phyloP scores from a whole-genome alignment of 2,888 invertebrate species.

The Dyspetes luteomarginatus region DNA sequence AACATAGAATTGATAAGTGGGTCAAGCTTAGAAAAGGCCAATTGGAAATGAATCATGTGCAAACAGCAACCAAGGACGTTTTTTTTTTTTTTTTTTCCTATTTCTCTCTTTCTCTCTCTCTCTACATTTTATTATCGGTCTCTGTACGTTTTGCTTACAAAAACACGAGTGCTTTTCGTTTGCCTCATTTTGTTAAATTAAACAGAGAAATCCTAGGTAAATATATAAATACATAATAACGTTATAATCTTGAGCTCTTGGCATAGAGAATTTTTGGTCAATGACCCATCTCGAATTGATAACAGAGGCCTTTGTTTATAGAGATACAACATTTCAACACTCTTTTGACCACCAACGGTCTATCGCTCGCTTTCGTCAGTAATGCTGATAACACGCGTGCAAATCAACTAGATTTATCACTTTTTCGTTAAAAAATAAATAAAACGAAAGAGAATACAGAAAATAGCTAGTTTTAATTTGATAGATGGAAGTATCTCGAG shows the following conservation, averaged over 20 bases:
- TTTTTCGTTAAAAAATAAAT: not conserved
- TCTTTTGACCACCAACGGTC: slow-evolving; percentile 24
- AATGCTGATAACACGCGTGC: slow-evolving; percentile 8
- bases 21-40: slow-evolving; percentile 77
- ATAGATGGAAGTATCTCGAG: not conserved
- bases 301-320: slow-evolving; percentile 42
- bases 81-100: slow-evolving; percentile 47
- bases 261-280: slow-evolving; percentile 54
- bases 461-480: not conserved
- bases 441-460: not conserved
- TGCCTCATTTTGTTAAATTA: not conserved
- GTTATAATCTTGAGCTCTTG: not conserved
- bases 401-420: slow-evolving; percentile 1
- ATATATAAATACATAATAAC: not conserved
- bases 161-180: not conserved
- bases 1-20: slow-evolving; percentile 73
- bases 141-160: slow-evolving; percentile 21
- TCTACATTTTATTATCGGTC: slow-evolving; percentile 35
- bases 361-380: not conserved
- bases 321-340: slow-evolving; percentile 45
- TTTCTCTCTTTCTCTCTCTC: slow-evolving; percentile 17
- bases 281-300: slow-evolving; percentile 50
- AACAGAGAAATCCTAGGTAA: slow-evolving; percentile 28
- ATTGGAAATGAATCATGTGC: slow-evolving; percentile 71
- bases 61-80: slow-evolving; percentile 73